These are phyloP conservation scores for Botrylloides violaceus DNA, from an alignment of 23 tunicate species.

Conservation along the genomic window DNA sequence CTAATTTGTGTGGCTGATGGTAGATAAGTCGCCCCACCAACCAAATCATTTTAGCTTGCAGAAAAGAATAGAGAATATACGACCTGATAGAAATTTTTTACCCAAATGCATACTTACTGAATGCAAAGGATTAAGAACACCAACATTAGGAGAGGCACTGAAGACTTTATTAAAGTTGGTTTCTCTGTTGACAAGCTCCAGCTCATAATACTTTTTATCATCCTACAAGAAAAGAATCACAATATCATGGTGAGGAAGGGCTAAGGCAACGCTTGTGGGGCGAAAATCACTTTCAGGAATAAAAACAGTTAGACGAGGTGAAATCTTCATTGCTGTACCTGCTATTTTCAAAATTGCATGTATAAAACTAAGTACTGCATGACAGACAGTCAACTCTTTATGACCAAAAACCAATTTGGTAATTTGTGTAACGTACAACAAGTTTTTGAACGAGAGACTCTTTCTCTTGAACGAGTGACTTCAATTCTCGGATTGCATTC, in stretches of 20 bases:
- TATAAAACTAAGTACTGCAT: neutral
- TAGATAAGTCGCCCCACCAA: too few relatives aligned
- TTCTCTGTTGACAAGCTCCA: slow-evolving; percentile 97
- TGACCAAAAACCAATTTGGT: too few relatives aligned
- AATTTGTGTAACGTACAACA: slow-evolving; percentile 64
- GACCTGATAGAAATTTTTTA: too few relatives aligned
- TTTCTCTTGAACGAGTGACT: slow-evolving; percentile 50
- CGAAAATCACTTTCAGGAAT: too few relatives aligned
- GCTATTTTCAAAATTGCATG: neutral
- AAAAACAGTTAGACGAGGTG: too few relatives aligned
- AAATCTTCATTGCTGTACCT: neutral
- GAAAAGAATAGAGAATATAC: too few relatives aligned
- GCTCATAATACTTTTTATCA: slow-evolving; percentile 89
- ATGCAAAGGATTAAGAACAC: slow-evolving; percentile 76
- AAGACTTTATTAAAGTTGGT: slow-evolving; percentile 98
- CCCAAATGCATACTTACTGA: slow-evolving; percentile 35
- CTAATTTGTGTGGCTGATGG: too few relatives aligned
- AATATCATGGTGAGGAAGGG: too few relatives aligned
- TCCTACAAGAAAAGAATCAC: slow-evolving; percentile 57
- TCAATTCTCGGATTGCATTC: slow-evolving; percentile 66
- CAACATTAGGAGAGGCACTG: slow-evolving; percentile 83
- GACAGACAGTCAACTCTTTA: too few relatives aligned
- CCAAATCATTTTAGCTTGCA: too few relatives aligned
- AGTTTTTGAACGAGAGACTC: slow-evolving; percentile 59
- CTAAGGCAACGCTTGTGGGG: too few relatives aligned